Conservation (phyloP, 2,888 invertebrate genomes). For the Leptodirus hochenwartii region DNA sequence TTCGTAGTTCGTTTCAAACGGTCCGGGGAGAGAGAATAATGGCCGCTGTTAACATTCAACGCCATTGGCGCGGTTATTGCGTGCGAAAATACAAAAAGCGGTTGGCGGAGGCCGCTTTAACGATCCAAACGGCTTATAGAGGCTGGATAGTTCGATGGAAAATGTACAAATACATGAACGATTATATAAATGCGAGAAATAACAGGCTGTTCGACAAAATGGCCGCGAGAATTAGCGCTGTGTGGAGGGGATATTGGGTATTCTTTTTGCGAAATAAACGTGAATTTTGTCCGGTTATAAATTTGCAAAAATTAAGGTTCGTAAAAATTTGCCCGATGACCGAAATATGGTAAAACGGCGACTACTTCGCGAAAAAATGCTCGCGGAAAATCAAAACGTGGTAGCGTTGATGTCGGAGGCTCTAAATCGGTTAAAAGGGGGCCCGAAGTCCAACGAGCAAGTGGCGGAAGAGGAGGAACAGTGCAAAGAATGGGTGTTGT, state of each 20-base stretch:
- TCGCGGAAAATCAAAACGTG: too few relatives aligned
- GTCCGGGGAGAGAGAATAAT: conserved; percentile 3
- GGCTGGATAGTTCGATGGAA: conserved; percentile 20
- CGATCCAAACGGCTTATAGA: conserved; percentile 21
- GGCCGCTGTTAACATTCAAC: conserved; percentile 22
- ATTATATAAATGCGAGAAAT: conserved; percentile 10
- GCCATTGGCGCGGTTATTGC: conserved; percentile 18
- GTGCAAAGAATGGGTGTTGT: conserved; percentile 18
- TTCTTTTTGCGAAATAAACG: conserved; percentile 2
- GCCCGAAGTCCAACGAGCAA: conserved; percentile 13
- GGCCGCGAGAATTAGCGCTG: conserved; percentile 23
- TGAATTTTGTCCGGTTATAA: conserved; percentile 1
- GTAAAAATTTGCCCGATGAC: conserved; percentile 8
- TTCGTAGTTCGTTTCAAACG: conserved; percentile 2
- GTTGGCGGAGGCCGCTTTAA: conserved; percentile 17
- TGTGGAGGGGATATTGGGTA: conserved; percentile 22
- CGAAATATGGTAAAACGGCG: too few relatives aligned
- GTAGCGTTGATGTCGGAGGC: too few relatives aligned
- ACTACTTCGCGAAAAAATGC: too few relatives aligned
- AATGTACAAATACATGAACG: conserved; percentile 12
- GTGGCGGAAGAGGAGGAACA: conserved; percentile 15
- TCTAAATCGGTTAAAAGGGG: too few relatives aligned
- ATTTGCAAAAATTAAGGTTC: conserved; percentile 6
- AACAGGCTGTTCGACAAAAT: conserved; percentile 15
- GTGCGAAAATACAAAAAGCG: conserved; percentile 16